Base-by-base conservation (phyloP, 2,888 invertebrate species). In the Linyphia triangularis region DNA sequence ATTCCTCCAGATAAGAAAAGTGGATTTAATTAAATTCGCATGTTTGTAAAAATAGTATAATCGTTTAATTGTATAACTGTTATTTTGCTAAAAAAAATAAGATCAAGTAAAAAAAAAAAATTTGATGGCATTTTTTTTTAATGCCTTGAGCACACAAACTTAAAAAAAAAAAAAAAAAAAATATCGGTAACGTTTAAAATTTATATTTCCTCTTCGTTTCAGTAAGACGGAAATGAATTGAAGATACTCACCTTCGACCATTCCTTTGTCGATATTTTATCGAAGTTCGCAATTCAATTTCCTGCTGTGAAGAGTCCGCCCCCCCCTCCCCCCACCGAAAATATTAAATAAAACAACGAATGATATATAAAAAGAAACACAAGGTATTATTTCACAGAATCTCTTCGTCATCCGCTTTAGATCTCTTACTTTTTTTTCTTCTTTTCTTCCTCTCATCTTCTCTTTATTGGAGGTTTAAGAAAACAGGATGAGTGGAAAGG, bases 201-300 rank as follows among this genome's bases (percentile, higher is more conserved):
- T 63, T 75, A 51, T 33, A 33, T 33, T 43, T 9, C 30, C 57
- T 51, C 51, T 16, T 28, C 37, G 24, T 67, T 61, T 63, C 43
- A 28, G 43, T 78, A 69, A 85, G 85, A 85, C 40, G 85, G 85
- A 85, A 85, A 85, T 85, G 85, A 85, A 77, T 69, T 26, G 67
- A 77, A 85, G 77, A 85, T 59, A 65, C 85, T 77, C 69, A 85
- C 85, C 85, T 85, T 85, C 69, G 59, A 28, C 19, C 59, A 40
- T 75, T 61, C 33, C 28, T 77, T 61, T 61, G 51, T 43, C 28
- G 26, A 43, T 70, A 33, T 40, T 72, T n/a, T n/a, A n/a, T n/a
- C n/a, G n/a, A n/a, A n/a, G n/a, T n/a, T 57, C 72, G 61, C 85
- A 85, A 85, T 85, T 85, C 85, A 85, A 85, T 85, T 85, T 85